Evolutionary conservation across 2,797 vertebrate genomes (phyloP), one percentile per base, ranked within the genome.

Genomic region (Rhinophrynus dorsalis): DNA sequence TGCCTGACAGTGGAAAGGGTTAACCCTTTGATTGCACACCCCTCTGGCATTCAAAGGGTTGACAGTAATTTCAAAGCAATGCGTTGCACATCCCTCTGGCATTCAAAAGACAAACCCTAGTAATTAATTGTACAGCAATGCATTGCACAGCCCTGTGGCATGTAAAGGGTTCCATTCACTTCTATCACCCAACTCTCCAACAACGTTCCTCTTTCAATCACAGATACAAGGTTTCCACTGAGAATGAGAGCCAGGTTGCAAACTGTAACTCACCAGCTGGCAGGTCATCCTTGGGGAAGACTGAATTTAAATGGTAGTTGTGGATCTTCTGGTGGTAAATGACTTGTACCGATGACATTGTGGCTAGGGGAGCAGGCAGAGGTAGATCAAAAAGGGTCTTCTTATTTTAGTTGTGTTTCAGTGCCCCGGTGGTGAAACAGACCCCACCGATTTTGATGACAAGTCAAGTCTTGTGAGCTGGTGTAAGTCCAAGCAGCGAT

Each of bases 301-400:
- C 64, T 1, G 63, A 44, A 62, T 68, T 67, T 5, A 78, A 29
- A 57, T 66, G 58, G 64, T 64, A 62, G 59, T 67, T 74, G 33
- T 78, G 77, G 56, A 79, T 68, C 40, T 79, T 79, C 51, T 74
- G 68, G 2, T 68, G 68, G 8, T 77, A 76, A 54, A 79, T 76
- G 52, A 79, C 68, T 63, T 75, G 68, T 65, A 73, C 73, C 6
- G 77, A 72, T 42, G 77, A 72, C 77, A 79, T 79, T 51, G 6
- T 67, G 62, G 35, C 38, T 1, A 12, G 35, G 1, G 33, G 12
- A 23, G 51, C 48, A 50, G 51, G 27, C 3, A 24, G 27, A 7
- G 42, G 24, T 17, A 50, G 33, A 24, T 5, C 1, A 38, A 42
- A 32, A 20, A 20, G 57, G n/a, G n/a, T n/a, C n/a, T n/a, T n/a